Evolutionary conservation across 2,888 invertebrate genomes (phyloP).

Genomic region (Aporophyla nigra): DNA sequence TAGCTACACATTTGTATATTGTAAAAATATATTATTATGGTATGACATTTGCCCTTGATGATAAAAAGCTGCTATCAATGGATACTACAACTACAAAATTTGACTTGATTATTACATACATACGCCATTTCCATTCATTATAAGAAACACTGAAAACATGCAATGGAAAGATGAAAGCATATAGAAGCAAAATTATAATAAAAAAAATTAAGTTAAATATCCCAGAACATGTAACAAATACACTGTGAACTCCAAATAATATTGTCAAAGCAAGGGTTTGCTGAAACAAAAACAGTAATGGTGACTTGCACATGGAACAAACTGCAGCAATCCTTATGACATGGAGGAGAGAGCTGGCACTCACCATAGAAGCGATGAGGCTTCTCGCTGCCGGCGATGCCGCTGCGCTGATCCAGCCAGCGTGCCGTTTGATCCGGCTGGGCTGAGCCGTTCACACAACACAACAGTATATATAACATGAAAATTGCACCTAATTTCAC

Average conservation of each 20-base stretch:
- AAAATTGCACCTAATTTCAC: slow-evolving; percentile 89
- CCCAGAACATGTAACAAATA: slow-evolving; percentile 67
- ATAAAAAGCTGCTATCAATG: slow-evolving; percentile 45
- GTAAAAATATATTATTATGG: slow-evolving; percentile 35
- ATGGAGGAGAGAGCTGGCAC: slow-evolving; percentile 69
- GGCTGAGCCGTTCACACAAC: slow-evolving; percentile 90
- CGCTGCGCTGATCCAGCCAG: slow-evolving; percentile 88
- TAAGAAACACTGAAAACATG: slow-evolving; percentile 59
- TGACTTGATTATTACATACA: slow-evolving; percentile 39
- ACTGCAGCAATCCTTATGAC: slow-evolving; percentile 60
- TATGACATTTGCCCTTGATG: slow-evolving; percentile 51
- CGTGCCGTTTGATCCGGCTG: slow-evolving; percentile 89
- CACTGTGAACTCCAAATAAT: slow-evolving; percentile 67
- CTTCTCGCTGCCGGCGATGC: slow-evolving; percentile 81
- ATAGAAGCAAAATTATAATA: slow-evolving; percentile 68
- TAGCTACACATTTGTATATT: slow-evolving; percentile 43
- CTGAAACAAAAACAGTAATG: slow-evolving; percentile 84
- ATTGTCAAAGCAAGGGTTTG: slow-evolving; percentile 79
- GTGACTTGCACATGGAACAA: slow-evolving; percentile 67
- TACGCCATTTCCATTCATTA: slow-evolving; percentile 45
- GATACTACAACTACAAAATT: slow-evolving; percentile 37
- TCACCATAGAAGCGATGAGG: slow-evolving; percentile 90
- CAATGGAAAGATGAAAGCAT: slow-evolving; percentile 62
- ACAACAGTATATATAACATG: slow-evolving; percentile 91
- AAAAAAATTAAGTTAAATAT: slow-evolving; percentile 64